Percentiles rank a stretch among this genome's conserved stretches.
Conservation (phyloP, 2,113 vertebrate genomes). For the Phyllopteryx taeniolatus region DNA sequence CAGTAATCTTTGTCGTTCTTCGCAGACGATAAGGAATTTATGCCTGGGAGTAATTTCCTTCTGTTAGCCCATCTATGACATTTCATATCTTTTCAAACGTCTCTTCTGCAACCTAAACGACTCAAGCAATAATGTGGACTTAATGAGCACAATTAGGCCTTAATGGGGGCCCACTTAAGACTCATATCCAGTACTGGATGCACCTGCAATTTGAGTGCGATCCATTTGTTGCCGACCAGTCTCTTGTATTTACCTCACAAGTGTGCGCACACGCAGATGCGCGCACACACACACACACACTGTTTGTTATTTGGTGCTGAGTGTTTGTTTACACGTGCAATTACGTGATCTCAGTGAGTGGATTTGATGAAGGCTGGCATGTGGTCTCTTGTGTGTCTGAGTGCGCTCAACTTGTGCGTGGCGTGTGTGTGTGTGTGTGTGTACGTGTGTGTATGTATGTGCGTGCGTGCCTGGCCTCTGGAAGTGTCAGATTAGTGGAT, state of each 20-base stretch:
- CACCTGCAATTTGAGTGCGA: slow-evolving; percentile 7
- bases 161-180: background rate
- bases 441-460: background rate
- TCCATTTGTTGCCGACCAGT: background rate
- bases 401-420: background rate
- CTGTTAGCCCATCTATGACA: too few relatives aligned
- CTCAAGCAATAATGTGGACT: background rate
- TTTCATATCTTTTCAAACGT: background rate
- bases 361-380: slow-evolving; percentile 4
- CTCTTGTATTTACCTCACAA: slow-evolving; percentile 4
- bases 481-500: slow-evolving; percentile 11
- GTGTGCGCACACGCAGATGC: slow-evolving; percentile 7
- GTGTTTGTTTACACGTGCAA: slow-evolving; percentile 7
- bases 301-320: slow-evolving; percentile 1
- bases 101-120: background rate
- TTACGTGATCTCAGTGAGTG: background rate
- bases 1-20: too few relatives aligned
- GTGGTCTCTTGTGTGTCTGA: background rate
- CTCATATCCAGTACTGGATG: background rate
- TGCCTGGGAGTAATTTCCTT: too few relatives aligned
- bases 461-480: slow-evolving; percentile 1
- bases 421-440: background rate
- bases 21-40: too few relatives aligned
- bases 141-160: background rate
- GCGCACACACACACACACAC: background rate